phyloP scores from a whole-genome alignment of 2,113 vertebrate species.

The Poecile atricapillus region DNA sequence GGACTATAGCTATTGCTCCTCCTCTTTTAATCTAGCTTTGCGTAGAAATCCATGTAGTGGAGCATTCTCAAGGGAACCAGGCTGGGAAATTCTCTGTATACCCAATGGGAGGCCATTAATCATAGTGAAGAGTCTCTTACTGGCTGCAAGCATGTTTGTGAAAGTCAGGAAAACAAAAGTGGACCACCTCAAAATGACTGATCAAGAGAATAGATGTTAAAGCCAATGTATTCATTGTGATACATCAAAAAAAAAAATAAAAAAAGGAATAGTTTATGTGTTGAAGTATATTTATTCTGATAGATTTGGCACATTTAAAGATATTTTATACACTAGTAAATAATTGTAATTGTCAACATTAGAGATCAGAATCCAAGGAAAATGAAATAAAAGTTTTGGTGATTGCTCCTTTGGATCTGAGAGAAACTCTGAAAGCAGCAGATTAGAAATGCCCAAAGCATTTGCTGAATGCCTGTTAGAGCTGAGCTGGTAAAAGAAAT shows the following conservation, averaged over 20 bases:
- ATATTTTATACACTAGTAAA: background rate
- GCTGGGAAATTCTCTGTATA: constrained; percentile 78
- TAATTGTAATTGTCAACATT: background rate
- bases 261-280: background rate
- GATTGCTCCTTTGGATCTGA: background rate
- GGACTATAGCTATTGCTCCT: constrained; percentile 76
- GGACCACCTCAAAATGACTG: constrained; percentile 75
- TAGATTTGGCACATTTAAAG: background rate
- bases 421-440: background rate
- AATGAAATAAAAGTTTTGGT: background rate
- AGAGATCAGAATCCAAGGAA: background rate
- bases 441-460: background rate
- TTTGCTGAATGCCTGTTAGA: background rate
- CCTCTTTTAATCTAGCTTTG: constrained; percentile 84
- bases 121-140: constrained; percentile 72
- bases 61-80: constrained; percentile 81
- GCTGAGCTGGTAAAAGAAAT: background rate
- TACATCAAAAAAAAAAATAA: background rate
- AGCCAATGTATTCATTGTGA: constrained; percentile 76
- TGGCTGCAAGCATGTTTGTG: constrained; percentile 74
- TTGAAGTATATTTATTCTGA: background rate
- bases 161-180: constrained; percentile 78
- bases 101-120: constrained; percentile 83
- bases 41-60: constrained; percentile 76
- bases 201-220: constrained; percentile 70